These are phyloP conservation scores for Acrocyrtus sp. DNA, from an alignment of 2,888 invertebrate species.

Conservation along the genomic window DNA sequence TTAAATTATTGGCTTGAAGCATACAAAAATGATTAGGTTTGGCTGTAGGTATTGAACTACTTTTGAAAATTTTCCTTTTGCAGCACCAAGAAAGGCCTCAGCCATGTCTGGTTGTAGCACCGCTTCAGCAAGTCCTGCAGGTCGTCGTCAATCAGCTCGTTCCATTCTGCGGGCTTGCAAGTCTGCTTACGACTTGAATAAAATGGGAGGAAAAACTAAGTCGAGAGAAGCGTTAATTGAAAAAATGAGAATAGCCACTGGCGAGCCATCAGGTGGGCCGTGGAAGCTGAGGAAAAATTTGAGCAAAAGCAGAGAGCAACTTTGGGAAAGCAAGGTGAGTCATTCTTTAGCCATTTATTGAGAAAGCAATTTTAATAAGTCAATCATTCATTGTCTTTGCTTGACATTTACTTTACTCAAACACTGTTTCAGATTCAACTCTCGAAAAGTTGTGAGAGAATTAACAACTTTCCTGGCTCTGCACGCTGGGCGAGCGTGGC, in stretches of 20 bases:
- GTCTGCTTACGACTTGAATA: constrained; percentile 58
- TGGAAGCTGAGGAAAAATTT: constrained; percentile 58
- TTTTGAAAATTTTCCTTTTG: background rate
- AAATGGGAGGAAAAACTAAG: constrained; percentile 59
- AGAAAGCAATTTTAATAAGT: background rate
- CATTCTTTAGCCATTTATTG: background rate
- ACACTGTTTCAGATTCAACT: constrained; percentile 45
- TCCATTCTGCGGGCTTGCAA: constrained; percentile 56
- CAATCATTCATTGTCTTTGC: background rate
- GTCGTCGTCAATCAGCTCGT: constrained; percentile 50
- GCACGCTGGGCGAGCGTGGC: constrained; percentile 58
- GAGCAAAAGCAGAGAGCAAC: constrained; percentile 62
- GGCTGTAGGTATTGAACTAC: no score
- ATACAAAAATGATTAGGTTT: no score
- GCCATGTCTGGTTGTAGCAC: constrained; percentile 50
- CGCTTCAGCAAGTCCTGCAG: constrained; percentile 51
- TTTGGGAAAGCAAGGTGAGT: constrained; percentile 63
- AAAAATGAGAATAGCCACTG: constrained; percentile 56
- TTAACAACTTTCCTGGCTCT: constrained; percentile 55
- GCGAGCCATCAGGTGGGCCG: constrained; percentile 43
- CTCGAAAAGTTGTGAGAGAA: constrained; percentile 59
- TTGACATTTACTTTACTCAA: constrained; percentile 7
- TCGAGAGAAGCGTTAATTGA: constrained; percentile 60
- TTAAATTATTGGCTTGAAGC: background rate
- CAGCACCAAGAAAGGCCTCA: constrained; percentile 54